Evolutionary conservation across 2,888 invertebrate species (phyloP), one percentile per base, ranked within the genome.

Genomic region (Agriopis aurantiaria): DNA sequence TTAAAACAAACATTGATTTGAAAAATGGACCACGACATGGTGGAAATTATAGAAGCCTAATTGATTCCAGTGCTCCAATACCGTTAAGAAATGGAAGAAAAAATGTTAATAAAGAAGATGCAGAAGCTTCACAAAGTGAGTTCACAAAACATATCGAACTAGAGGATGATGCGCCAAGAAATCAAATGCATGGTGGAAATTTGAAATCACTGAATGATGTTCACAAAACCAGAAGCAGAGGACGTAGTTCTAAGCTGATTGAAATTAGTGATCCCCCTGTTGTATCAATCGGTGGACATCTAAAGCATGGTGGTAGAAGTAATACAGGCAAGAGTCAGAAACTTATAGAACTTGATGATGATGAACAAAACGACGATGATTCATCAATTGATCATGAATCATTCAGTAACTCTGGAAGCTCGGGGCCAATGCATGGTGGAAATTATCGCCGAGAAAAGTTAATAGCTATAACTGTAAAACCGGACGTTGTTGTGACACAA

Each of bases 371-470:
- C 4, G 80, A 85, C 1, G 78, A 85, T 40, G 84, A 89, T 3
- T 74, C 75, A 12, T 72, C 72, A 9, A 65, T 14, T 9, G 71
- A 79, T 23, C 76, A 84, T 43, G 85, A 86, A 66, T 79, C 87
- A 0, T 85, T 85, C 69, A 81, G 76, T 23, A 80, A 68, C 56
- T 78, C 85, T 12, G 80, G 80, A 61, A 80, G 79, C 60, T 84
- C 83, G 14, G 78, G 81, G 48, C 79, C 80, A n/a, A 81, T 91
- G 78, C 94, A 94, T 64, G 93, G 94, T n/a, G 94, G 93, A 1
- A 94, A 93, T 77, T 92, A 93, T 69, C 88, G 86, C 73, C 91
- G 88, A 71, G 91, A 87, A 48, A 90, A 88, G 78, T 73, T 91
- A 64, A 74, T 84, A 41, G 76, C 82, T 68, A n/a, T n/a, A n/a